These are phyloP conservation scores for Corythornis vintsioides DNA, from an alignment of 2,113 vertebrate genomes.

Conservation along the genomic window DNA sequence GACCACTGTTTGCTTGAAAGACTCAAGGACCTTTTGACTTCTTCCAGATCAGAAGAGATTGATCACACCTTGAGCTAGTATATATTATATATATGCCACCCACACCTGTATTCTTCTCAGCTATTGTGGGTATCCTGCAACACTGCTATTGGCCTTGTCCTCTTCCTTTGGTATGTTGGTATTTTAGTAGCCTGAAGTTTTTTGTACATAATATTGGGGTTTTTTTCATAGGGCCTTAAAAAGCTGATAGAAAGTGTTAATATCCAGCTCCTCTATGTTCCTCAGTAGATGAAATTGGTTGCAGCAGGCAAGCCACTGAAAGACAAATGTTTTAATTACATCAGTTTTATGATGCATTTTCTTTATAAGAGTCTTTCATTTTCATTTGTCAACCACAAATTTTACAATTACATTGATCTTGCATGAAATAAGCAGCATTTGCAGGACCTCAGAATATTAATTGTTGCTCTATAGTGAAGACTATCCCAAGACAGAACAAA, in stretches of 20 bases:
- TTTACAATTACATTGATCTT: neutral
- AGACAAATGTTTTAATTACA: slow-evolving; percentile 29
- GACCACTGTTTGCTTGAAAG: neutral
- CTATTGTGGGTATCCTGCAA: fast-evolving
- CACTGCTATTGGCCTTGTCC: neutral
- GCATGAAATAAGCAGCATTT: neutral
- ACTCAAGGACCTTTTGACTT: neutral
- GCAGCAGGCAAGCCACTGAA: neutral
- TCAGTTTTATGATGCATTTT: neutral
- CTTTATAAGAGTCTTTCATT: neutral
- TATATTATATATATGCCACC: too few relatives aligned
- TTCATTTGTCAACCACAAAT: neutral
- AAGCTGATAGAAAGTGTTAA: neutral
- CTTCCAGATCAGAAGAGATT: neutral
- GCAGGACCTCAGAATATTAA: neutral
- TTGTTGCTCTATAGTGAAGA: neutral
- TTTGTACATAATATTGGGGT: neutral
- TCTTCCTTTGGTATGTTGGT: neutral
- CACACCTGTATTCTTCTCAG: neutral
- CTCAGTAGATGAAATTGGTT: neutral
- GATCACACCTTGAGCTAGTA: neutral
- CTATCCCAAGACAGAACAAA: neutral
- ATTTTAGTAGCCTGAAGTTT: neutral
- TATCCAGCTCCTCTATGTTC: neutral
- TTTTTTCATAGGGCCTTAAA: neutral